phyloP scores from a whole-genome alignment of 2,888 invertebrate genomes.

The Microctonus aethiopoides region DNA sequence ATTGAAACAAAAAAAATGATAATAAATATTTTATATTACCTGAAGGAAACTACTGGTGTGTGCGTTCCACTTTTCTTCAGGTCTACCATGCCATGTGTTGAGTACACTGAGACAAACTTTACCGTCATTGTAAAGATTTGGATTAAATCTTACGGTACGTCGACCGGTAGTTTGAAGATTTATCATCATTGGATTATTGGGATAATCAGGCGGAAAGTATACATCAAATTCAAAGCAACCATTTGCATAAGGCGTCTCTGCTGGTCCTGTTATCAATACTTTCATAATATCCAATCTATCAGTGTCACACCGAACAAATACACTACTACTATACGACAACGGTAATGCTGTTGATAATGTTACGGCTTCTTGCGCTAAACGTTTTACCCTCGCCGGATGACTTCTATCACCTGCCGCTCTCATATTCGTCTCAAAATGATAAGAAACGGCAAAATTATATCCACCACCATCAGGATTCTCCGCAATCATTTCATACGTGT shows the following conservation, averaged over 20 bases:
- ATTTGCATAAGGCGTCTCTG: slow-evolving; percentile 92
- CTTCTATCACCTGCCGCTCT: slow-evolving; percentile 87
- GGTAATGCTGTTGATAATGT: slow-evolving; percentile 93
- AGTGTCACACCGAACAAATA: slow-evolving; percentile 94
- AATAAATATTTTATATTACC: slow-evolving; percentile 66
- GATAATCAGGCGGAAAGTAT: slow-evolving; percentile 87
- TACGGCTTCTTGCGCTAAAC: slow-evolving; percentile 94
- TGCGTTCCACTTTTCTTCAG: slow-evolving; percentile 97
- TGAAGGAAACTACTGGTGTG: slow-evolving; percentile 94
- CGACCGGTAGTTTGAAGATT: slow-evolving; percentile 91
- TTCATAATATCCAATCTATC: slow-evolving; percentile 97
- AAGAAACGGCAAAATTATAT: slow-evolving; percentile 86
- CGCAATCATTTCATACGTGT: slow-evolving; percentile 91
- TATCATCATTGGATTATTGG: slow-evolving; percentile 88
- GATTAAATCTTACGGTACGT: slow-evolving; percentile 91
- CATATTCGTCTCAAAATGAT: slow-evolving; percentile 90
- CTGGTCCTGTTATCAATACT: slow-evolving; percentile 90
- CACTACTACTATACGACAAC: slow-evolving; percentile 91
- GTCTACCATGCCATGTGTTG: slow-evolving; percentile 96
- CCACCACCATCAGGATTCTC: slow-evolving; percentile 80
- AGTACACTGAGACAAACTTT: slow-evolving; percentile 95
- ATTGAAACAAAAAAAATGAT: neutral
- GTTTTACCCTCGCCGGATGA: slow-evolving; percentile 87
- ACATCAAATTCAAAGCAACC: slow-evolving; percentile 94
- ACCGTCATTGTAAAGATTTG: slow-evolving; percentile 94